Evolutionary conservation across 2,888 invertebrate genomes (phyloP), one percentile per base, ranked within the genome.

Genomic region (Troides helena): DNA sequence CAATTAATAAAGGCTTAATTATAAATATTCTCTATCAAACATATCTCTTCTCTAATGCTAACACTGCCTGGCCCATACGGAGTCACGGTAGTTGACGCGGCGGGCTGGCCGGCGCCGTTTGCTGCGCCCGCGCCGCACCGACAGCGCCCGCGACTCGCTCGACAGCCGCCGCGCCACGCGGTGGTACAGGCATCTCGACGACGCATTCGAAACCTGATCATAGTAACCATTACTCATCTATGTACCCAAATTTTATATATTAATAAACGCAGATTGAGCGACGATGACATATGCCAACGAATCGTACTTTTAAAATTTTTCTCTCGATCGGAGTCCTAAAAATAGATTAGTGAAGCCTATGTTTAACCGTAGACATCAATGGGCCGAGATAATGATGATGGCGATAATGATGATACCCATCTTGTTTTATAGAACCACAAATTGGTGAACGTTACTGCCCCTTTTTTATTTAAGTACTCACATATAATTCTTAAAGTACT

Each of bases 151-250:
- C 0, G 85, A 83, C 23, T 90, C 91, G n/a, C 62, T 81, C 0
- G 92, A 92, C 56, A 89, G 7, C 67, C 84, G 84, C 5, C 85
- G 81, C 0, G 79, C 80, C 39, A 85, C 86, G 64, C 83, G 84
- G 77, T 91, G 92, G 78, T 91, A 92, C 6, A 92, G 75, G 65
- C 92, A 92, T 2, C 90, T 87, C 2, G 92, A 91, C 0, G 92
- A 92, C 2, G 80, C 86, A 76, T 88, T 90, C 0, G 91, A 90
- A 3, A 89, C 75, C 92, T 91, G 7, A 1, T 25, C n/a, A 1
- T 58, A n/a, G 6, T n/a, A 6, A 18, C 8, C 18, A 7, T 8
- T 53, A 18, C 18, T 53, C 6, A 53, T n/a, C 53, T 53, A 12
- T n/a, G 6, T 5, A 18, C 5, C 53, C 53, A 53, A 53, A 53